Conservation (phyloP, 2,113 vertebrate genomes). For the Pipa parva region DNA sequence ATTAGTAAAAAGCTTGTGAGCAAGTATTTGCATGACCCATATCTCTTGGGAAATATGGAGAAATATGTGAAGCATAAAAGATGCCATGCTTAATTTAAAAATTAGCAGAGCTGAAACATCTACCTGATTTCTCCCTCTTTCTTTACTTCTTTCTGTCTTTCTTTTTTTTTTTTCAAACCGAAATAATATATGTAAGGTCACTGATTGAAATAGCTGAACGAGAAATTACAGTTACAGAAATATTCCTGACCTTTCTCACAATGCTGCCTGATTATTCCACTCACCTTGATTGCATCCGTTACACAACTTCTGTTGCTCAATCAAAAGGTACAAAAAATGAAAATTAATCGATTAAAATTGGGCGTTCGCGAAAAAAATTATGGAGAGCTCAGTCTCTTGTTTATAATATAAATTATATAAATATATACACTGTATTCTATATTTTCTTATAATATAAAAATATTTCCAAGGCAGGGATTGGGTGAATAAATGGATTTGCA, state of each 20-base stretch:
- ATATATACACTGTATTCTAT: no score
- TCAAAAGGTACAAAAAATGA: constrained; percentile 1
- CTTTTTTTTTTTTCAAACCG: constrained; percentile 5
- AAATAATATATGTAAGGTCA: constrained; percentile 29
- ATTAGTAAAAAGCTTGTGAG: constrained; percentile 51
- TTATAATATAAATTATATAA: no score
- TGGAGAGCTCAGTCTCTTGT: neutral
- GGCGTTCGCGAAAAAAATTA: neutral
- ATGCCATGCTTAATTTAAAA: constrained; percentile 40
- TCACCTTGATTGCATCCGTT: constrained; percentile 27
- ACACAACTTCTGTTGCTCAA: constrained; percentile 9
- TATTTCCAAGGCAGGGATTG: no score
- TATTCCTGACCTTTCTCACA: constrained; percentile 21
- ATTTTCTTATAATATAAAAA: no score
- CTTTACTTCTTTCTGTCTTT: no score
- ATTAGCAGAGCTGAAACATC: constrained; percentile 26
- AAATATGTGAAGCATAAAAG: constrained; percentile 37
- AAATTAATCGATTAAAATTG: constrained; percentile 5
- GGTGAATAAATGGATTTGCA: no score
- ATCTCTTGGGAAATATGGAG: constrained; percentile 37
- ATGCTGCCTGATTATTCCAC: constrained; percentile 26
- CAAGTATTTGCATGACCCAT: constrained; percentile 41
- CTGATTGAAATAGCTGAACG: constrained; percentile 9
- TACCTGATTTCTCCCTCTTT: constrained; percentile 12
- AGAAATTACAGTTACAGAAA: neutral